phyloP scores from a whole-genome alignment of 2,113 vertebrate species.

The Ciconia boyciana region DNA sequence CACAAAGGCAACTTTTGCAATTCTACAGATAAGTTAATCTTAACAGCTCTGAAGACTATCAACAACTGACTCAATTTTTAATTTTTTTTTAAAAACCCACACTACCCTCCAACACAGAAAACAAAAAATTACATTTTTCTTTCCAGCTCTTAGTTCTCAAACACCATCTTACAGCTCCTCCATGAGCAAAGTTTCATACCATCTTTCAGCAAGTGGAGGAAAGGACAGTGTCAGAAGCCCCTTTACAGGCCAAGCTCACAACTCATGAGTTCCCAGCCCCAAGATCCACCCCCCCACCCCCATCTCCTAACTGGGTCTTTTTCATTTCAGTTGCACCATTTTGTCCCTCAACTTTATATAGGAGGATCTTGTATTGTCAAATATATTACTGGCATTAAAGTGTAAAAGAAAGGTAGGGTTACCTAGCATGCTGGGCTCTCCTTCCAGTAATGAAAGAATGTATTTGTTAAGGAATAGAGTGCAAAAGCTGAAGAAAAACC shows the following conservation, averaged over 20 bases:
- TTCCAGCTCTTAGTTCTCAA: background rate
- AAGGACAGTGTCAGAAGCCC: background rate
- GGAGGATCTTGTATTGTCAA: background rate
- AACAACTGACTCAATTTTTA: background rate
- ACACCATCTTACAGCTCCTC: background rate
- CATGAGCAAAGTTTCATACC: background rate
- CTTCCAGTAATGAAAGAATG: conserved; percentile 90
- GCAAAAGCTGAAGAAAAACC: conserved; percentile 99
- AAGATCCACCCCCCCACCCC: background rate
- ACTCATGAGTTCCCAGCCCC: background rate
- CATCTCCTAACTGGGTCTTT: background rate
- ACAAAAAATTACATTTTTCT: background rate
- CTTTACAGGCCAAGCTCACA: background rate
- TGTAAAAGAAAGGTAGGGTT: background rate
- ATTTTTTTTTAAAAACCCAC: background rate
- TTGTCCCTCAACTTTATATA: background rate
- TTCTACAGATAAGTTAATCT: background rate
- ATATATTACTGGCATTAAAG: background rate
- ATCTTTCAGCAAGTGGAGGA: background rate
- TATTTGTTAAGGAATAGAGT: conserved; percentile 98
- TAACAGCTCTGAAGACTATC: background rate
- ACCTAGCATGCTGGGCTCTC: conserved; percentile 95
- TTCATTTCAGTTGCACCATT: background rate
- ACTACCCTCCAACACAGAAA: background rate
- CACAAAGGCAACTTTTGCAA: background rate